Evolutionary conservation across 2,797 vertebrate species (phyloP).

Genomic region (Scomberomorus guttatus): DNA sequence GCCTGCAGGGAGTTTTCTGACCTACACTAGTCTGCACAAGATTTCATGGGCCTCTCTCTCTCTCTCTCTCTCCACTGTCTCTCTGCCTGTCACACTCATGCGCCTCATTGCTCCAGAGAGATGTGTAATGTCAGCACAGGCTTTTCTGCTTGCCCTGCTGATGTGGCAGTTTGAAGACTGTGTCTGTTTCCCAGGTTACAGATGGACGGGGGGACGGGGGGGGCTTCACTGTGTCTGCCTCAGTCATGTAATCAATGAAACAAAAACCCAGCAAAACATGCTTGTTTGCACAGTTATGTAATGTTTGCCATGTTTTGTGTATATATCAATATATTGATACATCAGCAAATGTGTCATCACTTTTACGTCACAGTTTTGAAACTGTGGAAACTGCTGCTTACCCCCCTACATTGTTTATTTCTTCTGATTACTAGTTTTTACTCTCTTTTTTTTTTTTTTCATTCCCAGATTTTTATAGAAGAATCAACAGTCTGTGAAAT

Average conservation of each 20-base stretch:
- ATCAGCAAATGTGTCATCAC: not conserved
- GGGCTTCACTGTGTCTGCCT: constrained; percentile 36
- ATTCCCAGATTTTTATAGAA: not conserved
- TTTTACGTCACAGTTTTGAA: not conserved
- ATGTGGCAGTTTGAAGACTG: constrained; percentile 80
- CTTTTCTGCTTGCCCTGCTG: constrained; percentile 76
- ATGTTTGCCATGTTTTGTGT: not conserved
- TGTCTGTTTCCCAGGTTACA: constrained; percentile 69
- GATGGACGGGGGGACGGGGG: not conserved
- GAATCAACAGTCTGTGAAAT: not conserved
- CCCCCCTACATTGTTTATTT: not conserved
- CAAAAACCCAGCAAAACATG: constrained; percentile 31
- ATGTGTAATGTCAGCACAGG: constrained; percentile 82
- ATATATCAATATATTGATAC: not conserved
- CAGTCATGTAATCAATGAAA: constrained; percentile 50
- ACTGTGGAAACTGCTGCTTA: not conserved
- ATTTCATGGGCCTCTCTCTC: constrained; percentile 15
- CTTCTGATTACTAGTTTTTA: not conserved
- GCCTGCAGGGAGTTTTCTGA: constrained; percentile 37
- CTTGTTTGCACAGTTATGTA: constrained; percentile 23
- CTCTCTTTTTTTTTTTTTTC: too few species aligned
- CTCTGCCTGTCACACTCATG: constrained; percentile 14
- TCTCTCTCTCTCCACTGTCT: not conserved
- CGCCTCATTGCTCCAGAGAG: constrained; percentile 71
- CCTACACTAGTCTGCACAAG: constrained; percentile 15